Percentiles rank a stretch among this genome's conserved stretches.
Conservation (phyloP, 2,888 invertebrate species). For the Archaeoteleia sp. region DNA sequence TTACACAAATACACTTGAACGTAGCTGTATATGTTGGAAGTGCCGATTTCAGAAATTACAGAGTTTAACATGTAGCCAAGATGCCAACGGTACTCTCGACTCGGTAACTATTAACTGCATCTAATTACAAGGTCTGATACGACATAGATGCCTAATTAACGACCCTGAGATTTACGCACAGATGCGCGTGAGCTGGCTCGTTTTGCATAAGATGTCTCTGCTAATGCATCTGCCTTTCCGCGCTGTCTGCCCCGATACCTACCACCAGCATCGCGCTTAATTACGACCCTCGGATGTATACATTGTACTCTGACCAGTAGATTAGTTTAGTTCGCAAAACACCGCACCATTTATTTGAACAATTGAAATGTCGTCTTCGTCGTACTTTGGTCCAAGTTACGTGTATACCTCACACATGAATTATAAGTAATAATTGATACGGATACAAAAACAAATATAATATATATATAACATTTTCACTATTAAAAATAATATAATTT, state of each 20-base stretch:
- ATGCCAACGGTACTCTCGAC: constrained; percentile 59
- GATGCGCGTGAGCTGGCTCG: constrained; percentile 68
- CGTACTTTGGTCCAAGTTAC: too few relatives aligned
- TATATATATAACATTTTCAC: too few relatives aligned
- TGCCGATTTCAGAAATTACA: constrained; percentile 62
- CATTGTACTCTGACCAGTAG: constrained; percentile 40
- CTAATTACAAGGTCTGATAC: constrained; percentile 73
- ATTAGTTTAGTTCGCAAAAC: constrained; percentile 34
- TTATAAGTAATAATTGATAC: too few relatives aligned
- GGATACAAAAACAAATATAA: too few relatives aligned
- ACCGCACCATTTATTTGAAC: constrained; percentile 10
- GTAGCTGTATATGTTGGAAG: constrained; percentile 50
- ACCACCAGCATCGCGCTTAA: constrained; percentile 30
- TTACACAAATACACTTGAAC: constrained; percentile 37
- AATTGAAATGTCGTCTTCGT: constrained; percentile 1
- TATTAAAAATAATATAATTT: too few relatives aligned
- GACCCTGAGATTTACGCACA: constrained; percentile 70
- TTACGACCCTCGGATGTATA: constrained; percentile 35
- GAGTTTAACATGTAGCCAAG: constrained; percentile 67
- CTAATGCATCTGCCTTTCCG: constrained; percentile 62
- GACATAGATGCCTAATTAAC: constrained; percentile 73
- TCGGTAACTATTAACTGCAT: constrained; percentile 72
- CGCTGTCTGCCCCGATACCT: constrained; percentile 46
- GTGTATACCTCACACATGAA: too few relatives aligned
- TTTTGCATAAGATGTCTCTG: constrained; percentile 66